Percentiles rank a stretch among this genome's conserved stretches.
phyloP scores from a whole-genome alignment of 2,888 invertebrate species.

The Aleiodes leptofemur region DNA sequence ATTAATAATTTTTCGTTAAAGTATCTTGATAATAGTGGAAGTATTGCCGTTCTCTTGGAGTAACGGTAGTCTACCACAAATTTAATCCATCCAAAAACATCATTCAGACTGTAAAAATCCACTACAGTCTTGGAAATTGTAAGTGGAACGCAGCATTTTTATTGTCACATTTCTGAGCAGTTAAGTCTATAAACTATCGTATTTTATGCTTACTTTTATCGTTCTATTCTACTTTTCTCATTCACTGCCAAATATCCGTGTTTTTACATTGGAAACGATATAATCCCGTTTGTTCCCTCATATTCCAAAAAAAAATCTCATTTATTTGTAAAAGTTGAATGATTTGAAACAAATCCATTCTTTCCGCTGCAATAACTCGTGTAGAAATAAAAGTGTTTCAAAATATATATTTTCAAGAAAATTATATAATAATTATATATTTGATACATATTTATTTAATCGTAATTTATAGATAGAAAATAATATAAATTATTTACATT shows the following conservation, averaged over 20 bases:
- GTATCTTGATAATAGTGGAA: not conserved
- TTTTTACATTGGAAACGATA: slow-evolving; percentile 11
- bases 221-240: slow-evolving; percentile 33
- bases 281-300: not conserved
- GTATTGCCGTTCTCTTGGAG: slow-evolving; percentile 6
- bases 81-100: slow-evolving; percentile 17
- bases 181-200: slow-evolving; percentile 61
- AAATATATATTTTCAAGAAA: not conserved
- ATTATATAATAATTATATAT: not conserved
- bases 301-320: not conserved
- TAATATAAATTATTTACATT: too few species aligned
- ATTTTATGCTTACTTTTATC: slow-evolving; percentile 62
- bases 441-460: not conserved
- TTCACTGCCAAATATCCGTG: slow-evolving; percentile 23
- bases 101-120: slow-evolving; percentile 36
- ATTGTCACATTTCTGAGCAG: slow-evolving; percentile 55
- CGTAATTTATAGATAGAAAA: too few species aligned
- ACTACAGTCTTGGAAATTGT: slow-evolving; percentile 36
- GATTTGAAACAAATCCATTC: not conserved
- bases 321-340: slow-evolving; percentile 10
- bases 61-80: slow-evolving; percentile 6
- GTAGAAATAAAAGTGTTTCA: not conserved
- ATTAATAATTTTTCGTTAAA: too few species aligned
- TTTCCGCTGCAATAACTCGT: not conserved
- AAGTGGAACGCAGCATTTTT: slow-evolving; percentile 49